Base-by-base conservation (phyloP, 2,888 invertebrate species). In the Metellina segmentata region DNA sequence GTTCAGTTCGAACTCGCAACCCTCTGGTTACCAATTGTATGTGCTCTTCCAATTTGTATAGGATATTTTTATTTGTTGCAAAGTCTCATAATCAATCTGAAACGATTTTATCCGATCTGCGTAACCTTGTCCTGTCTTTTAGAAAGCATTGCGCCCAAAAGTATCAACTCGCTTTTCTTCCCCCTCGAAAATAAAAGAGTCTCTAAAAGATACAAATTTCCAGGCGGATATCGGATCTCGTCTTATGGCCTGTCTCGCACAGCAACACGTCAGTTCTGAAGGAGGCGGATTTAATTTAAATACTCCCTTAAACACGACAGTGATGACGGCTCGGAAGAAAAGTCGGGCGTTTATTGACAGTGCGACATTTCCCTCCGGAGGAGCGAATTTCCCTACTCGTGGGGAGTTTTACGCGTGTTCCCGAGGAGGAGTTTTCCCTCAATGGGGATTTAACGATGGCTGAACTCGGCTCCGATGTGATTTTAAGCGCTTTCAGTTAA, bases 221-320 rank as follows among this genome's bases (percentile, higher is more conserved):
- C 61, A 61, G 61, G 11, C 61, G 34, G 34, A 61, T 61, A 11
- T 61, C 61, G 61, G 61, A 16, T 61, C 11, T 61, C 61, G 61
- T 16, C 11, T 61, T 61, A 61, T 61, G 61, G 9, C 9, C 13
- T 6, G 13, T 6, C 5, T 16, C 7, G 9, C 61, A 61, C 61
- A 61, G 16, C 61, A 8, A 61, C 61, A 61, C 61, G 61, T 61
- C 61, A 16, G 5, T 61, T 16, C 61, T 61, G 61, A 11, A 61
- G 61, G 61, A 61, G 61, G 61, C 61, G 61, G 61, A 61, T 61
- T 61, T 61, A 61, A 61, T 61, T 61, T 61, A 61, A 61, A 61
- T 61, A 61, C 13, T 61, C 61, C 61, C 61, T 61, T 61, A 61
- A 61, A 61, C 61, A 61, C 61, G 61, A 61, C 61, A 61, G 61